A percentile compares a stretch with the other conserved stretches of the same genome.
Conservation (phyloP, 1,140 invertebrate species). For the Acromyrmex heyeri region DNA sequence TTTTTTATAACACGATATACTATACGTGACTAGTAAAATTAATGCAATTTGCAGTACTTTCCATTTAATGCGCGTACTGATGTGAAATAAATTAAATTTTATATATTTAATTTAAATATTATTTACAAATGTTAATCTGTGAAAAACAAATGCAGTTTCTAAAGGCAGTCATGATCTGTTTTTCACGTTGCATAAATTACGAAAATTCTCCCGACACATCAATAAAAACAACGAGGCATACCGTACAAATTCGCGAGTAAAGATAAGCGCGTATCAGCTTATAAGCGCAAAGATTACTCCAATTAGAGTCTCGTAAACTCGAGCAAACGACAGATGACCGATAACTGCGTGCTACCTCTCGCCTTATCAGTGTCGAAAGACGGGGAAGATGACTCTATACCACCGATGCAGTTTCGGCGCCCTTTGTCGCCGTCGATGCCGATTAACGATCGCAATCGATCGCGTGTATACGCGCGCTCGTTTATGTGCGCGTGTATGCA, state of each 20-base stretch:
- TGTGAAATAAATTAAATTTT: background rate
- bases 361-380: conserved; percentile 51
- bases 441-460: conserved; percentile 25
- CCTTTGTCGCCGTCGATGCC: background rate
- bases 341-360: conserved; percentile 25
- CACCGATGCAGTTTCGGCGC: conserved; percentile 66
- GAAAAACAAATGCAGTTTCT: background rate
- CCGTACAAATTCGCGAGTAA: background rate
- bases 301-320: conserved; percentile 35
- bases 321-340: conserved; percentile 32
- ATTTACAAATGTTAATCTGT: background rate
- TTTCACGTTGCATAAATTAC: background rate
- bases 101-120: background rate
- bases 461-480: background rate
- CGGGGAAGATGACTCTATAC: conserved; percentile 18
- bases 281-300: conserved; percentile 28
- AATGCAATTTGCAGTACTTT: background rate
- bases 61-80: background rate
- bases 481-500: conserved; percentile 44
- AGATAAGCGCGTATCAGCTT: conserved; percentile 30
- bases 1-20: background rate
- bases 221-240: background rate
- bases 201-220: background rate
- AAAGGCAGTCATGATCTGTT: background rate
- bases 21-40: background rate